These are phyloP conservation scores for Florisuga fusca DNA, from an alignment of 2,797 vertebrate genomes.

Conservation along the genomic window DNA sequence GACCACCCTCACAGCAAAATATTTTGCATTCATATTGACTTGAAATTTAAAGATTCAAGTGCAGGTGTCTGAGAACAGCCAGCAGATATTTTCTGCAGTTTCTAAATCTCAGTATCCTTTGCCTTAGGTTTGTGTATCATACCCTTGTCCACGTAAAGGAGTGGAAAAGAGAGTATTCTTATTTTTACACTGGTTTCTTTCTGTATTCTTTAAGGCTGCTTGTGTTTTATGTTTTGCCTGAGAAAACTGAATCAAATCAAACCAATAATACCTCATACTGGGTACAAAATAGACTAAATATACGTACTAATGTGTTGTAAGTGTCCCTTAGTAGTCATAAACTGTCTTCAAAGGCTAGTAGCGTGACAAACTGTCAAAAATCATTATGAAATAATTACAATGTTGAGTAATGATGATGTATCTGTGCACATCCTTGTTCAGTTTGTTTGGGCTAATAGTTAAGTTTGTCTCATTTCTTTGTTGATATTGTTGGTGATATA, in stretches of 20 bases:
- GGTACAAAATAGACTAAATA: neutral
- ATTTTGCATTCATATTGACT: neutral
- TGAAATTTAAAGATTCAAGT: neutral
- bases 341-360: neutral
- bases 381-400: neutral
- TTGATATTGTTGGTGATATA: neutral
- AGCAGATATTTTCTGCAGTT: neutral
- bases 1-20: neutral
- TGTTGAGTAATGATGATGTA: neutral
- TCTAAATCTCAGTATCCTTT: neutral
- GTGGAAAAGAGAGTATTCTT: neutral
- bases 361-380: neutral
- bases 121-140: neutral
- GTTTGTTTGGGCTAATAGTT: neutral
- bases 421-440: neutral
- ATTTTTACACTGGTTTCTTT: neutral
- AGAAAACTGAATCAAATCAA: neutral
- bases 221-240: neutral
- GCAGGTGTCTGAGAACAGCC: neutral
- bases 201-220: neutral
- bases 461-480: neutral
- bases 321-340: neutral
- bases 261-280: neutral
- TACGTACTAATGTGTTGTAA: fast-evolving
- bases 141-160: neutral